phyloP scores from a whole-genome alignment of 2,797 vertebrate genomes.

The Lates japonicus region DNA sequence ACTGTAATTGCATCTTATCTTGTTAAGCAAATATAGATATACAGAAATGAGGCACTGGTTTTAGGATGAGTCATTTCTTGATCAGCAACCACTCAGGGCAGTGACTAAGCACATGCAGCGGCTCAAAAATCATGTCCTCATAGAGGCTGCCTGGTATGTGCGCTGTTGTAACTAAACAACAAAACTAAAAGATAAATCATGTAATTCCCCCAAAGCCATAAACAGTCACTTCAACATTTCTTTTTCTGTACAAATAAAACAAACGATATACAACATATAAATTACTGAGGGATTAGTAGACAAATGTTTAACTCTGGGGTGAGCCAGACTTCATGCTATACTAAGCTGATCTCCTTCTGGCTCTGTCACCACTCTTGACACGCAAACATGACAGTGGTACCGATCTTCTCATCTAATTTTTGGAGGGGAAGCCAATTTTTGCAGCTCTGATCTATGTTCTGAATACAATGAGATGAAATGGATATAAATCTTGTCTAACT shows the following conservation, averaged over 20 bases:
- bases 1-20: conserved; percentile 34
- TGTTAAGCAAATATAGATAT: conserved; percentile 18
- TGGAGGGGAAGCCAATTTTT: background rate
- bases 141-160: background rate
- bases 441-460: background rate
- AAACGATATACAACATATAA: background rate
- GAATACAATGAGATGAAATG: background rate
- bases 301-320: background rate
- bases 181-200: background rate
- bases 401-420: background rate
- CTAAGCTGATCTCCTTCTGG: background rate
- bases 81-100: background rate
- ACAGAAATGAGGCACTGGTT: conserved; percentile 10
- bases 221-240: background rate
- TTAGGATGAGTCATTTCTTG: conserved; percentile 34
- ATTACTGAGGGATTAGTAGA: background rate
- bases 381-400: background rate
- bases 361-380: background rate
- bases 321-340: background rate
- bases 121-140: conserved; percentile 3
- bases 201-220: background rate
- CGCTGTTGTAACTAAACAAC: background rate
- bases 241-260: background rate
- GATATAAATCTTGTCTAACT: background rate
- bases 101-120: conserved; percentile 10